Conservation (phyloP, 2,888 invertebrate genomes). For the Lottia gigantea region DNA sequence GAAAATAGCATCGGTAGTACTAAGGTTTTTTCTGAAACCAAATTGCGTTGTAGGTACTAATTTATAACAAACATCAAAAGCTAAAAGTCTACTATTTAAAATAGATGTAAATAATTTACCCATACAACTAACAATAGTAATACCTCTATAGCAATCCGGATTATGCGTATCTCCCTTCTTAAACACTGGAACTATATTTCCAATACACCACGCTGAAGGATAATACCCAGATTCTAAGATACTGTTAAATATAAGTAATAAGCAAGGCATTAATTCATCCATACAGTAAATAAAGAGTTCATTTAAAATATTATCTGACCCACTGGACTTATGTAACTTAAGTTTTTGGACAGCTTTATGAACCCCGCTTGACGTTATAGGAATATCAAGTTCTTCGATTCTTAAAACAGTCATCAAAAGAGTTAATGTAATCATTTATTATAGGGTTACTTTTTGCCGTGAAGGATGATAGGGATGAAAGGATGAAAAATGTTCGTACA, state of each 20-base stretch:
- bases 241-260: conserved; percentile 9
- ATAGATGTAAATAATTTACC: not conserved
- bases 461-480: not conserved
- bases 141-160: conserved; percentile 3
- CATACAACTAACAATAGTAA: conserved; percentile 8
- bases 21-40: not conserved
- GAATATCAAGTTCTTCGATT: conserved; percentile 5
- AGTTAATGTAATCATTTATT: not conserved
- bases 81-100: conserved; percentile 4
- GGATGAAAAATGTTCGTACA: conserved; percentile 7
- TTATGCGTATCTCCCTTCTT: conserved; percentile 9
- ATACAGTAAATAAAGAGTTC: conserved; percentile 6
- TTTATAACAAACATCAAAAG: not conserved
- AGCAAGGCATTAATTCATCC: not conserved
- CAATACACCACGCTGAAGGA: conserved; percentile 9
- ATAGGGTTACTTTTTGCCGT: not conserved
- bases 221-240: conserved; percentile 12
- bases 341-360: not conserved
- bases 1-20: conserved; percentile 4
- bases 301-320: conserved; percentile 9
- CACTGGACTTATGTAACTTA: not conserved
- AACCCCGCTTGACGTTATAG: not conserved
- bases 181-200: conserved; percentile 16
- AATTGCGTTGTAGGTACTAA: not conserved
- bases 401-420: not conserved